Percentiles rank a stretch among this genome's conserved stretches.
phyloP scores from a whole-genome alignment of 2,888 invertebrate genomes.

The Eucera pruinosa region DNA sequence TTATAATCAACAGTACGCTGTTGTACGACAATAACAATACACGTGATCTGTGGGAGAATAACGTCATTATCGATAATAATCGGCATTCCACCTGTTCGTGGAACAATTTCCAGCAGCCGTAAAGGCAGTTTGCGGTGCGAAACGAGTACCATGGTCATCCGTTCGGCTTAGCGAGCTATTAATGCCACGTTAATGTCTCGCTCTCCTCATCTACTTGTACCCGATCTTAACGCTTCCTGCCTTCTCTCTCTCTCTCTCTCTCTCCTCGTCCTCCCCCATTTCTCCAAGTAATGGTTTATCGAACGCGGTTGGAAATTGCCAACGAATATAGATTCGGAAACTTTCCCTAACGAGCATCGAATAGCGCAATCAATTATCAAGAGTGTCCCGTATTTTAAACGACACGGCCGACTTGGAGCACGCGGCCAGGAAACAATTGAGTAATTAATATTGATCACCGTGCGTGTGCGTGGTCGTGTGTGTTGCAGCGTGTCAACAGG shows the following conservation, averaged over 20 bases:
- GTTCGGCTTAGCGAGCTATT: slow-evolving; percentile 41
- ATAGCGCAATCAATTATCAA: neutral
- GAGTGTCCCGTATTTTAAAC: neutral
- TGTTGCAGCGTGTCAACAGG: slow-evolving; percentile 89
- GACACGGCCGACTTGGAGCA: neutral
- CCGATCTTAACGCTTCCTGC: slow-evolving; percentile 38
- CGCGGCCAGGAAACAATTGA: neutral
- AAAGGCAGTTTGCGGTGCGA: slow-evolving; percentile 20
- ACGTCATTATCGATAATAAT: slow-evolving; percentile 41
- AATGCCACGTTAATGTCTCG: slow-evolving; percentile 49
- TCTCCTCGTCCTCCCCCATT: slow-evolving; percentile 15
- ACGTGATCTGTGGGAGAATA: neutral
- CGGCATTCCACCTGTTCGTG: slow-evolving; percentile 9
- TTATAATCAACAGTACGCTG: no score
- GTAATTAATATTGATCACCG: neutral
- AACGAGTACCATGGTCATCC: slow-evolving; percentile 23
- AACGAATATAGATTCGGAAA: neutral
- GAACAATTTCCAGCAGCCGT: slow-evolving; percentile 34
- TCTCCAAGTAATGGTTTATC: slow-evolving; percentile 29
- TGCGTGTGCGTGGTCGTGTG: neutral
- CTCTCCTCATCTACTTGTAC: slow-evolving; percentile 33
- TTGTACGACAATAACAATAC: no score
- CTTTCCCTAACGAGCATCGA: slow-evolving; percentile 10
- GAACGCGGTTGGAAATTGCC: slow-evolving; percentile 16
- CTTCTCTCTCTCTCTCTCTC: neutral